Percentiles rank a stretch among this genome's conserved stretches.
Conservation (phyloP, 2,888 invertebrate genomes). For the Apoda limacodes region DNA sequence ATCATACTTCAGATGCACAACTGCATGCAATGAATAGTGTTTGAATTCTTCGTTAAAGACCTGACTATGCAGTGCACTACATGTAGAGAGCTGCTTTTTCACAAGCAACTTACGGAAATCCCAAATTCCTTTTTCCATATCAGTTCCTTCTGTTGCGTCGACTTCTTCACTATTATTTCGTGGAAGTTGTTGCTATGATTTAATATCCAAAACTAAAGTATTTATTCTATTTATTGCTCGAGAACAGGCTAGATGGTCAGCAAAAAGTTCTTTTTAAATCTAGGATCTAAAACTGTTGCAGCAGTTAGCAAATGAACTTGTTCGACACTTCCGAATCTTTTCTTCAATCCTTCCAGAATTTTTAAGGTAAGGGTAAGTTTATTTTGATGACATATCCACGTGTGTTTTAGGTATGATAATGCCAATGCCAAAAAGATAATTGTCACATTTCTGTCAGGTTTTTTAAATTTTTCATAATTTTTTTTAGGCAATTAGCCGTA, state of each 20-base stretch:
- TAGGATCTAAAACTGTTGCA: conserved; percentile 23
- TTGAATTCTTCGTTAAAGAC: conserved; percentile 26
- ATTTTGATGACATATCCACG: too few relatives aligned
- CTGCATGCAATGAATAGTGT: conserved; percentile 28
- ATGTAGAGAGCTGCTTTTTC: conserved; percentile 21
- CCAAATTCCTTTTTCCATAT: conserved; percentile 17
- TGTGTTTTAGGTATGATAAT: too few relatives aligned
- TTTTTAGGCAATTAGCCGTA: too few relatives aligned
- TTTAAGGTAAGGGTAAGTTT: too few relatives aligned
- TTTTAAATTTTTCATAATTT: too few relatives aligned
- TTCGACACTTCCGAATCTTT: conserved; percentile 20
- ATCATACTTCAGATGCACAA: conserved; percentile 27
- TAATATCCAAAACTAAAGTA: conserved; percentile 21
- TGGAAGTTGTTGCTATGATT: conserved; percentile 19
- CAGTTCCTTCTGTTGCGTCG: conserved; percentile 17
- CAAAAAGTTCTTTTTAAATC: conserved; percentile 22
- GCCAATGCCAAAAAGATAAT: too few relatives aligned
- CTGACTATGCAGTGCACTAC: conserved; percentile 20
- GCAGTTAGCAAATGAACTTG: conserved; percentile 22
- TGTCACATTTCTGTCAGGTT: too few relatives aligned
- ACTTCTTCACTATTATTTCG: conserved; percentile 22
- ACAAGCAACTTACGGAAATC: conserved; percentile 23
- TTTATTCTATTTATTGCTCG: conserved; percentile 21
- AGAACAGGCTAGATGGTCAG: conserved; percentile 21
- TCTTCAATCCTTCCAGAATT: conserved; percentile 16